Evolutionary conservation across 2,888 invertebrate genomes (phyloP).

Genomic region (Meiosimyza platycephala): DNA sequence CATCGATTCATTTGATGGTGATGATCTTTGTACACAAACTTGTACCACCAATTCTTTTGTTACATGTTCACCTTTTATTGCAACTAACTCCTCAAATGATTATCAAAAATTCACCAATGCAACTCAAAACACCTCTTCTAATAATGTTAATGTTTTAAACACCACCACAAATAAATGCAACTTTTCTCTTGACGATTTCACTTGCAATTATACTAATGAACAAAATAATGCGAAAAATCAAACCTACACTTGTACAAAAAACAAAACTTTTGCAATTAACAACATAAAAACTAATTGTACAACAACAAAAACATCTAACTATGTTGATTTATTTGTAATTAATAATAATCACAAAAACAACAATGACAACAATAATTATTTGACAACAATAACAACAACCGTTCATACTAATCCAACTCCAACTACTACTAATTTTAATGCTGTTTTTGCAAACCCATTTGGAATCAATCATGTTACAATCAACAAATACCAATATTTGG

Average conservation of each 20-base stretch:
- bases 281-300: slow-evolving; percentile 18
- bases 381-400: slow-evolving; percentile 44
- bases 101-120: slow-evolving; percentile 6
- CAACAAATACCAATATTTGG: slow-evolving; percentile 60
- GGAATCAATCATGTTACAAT: slow-evolving; percentile 51
- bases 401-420: slow-evolving; percentile 47
- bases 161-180: slow-evolving; percentile 27
- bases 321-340: slow-evolving; percentile 34
- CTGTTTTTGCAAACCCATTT: slow-evolving; percentile 48
- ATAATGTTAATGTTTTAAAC: slow-evolving; percentile 27
- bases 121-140: not conserved
- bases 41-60: not conserved
- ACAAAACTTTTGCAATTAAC: slow-evolving; percentile 40
- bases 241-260: slow-evolving; percentile 34
- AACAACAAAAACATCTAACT: slow-evolving; percentile 22
- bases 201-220: slow-evolving; percentile 37
- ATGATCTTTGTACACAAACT: slow-evolving; percentile 32
- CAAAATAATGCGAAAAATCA: slow-evolving; percentile 38
- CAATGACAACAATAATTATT: slow-evolving; percentile 26
- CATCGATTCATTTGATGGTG: slow-evolving; percentile 29
- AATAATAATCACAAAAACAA: slow-evolving; percentile 30
- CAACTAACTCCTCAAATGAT: slow-evolving; percentile 5
- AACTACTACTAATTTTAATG: slow-evolving; percentile 50
- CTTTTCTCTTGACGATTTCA: slow-evolving; percentile 15
- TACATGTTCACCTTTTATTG: not conserved